Evolutionary conservation across 2,888 invertebrate genomes (phyloP), one percentile per base, ranked within the genome.

Genomic region (Apoda limacodes): DNA sequence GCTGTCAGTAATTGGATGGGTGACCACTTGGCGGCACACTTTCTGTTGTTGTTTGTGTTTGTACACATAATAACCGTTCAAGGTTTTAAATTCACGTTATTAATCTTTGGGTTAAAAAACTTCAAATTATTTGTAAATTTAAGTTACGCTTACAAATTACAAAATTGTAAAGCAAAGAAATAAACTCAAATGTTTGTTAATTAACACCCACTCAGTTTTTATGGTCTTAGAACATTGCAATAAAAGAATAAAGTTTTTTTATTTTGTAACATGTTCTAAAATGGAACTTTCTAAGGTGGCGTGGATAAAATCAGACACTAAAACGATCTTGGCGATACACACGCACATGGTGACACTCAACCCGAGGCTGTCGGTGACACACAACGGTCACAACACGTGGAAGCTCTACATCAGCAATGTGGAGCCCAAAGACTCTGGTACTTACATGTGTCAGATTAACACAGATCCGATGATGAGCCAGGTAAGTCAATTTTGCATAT

Each of bases 381-480:
- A 93, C 80, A 93, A 94, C 67, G 93, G 95, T 13, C 93, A 94
- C 81, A 92, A 93, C 72, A 93, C 93, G 48, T 95, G 95, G 95
- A 93, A 91, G 72, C 85, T 95, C 55, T 90, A 92, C 78, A 90
- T 95, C 68, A 87, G 86, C 52, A 91, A 90, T 61, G 93, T 95
- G 43, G 92, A 93, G 74, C 88, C 91, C 55, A 90, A 90, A 61
- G 95, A 95, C 70, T 92, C 91, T 17, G 95, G 95, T 46, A 90
- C 90, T 26, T 95, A 95, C 76, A 94, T 94, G 93, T 95, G 94
- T 71, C 94, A 95, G 78, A 88, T 94, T 55, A 94, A 94, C 71
- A 94, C 93, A 17, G 91, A 92, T 60, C 94, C 93, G 23, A 93
- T 93, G 92, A 86, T 88, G 65, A 90, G 90, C 64, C 90, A 90